Conservation (phyloP, 2,888 invertebrate genomes). For the Agrochola lychnidis region DNA sequence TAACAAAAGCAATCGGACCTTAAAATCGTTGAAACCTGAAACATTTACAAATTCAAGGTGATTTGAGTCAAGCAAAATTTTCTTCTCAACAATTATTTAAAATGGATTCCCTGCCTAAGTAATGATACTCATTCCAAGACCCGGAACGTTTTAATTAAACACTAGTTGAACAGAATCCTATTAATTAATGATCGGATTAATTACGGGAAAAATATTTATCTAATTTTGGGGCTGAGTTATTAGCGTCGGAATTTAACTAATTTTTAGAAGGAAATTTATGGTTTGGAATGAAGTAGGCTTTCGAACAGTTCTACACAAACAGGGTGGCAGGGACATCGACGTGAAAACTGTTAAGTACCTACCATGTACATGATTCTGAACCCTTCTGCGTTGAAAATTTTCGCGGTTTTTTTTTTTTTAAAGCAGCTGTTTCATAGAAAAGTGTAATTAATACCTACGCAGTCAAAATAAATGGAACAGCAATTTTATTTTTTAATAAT, state of each 20-base stretch:
- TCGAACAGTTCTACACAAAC: background rate
- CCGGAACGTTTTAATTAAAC: constrained; percentile 67
- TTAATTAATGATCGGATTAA: constrained; percentile 60
- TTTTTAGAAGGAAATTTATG: constrained; percentile 9
- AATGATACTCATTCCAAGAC: constrained; percentile 50
- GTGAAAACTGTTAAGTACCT: too few species aligned
- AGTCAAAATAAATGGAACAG: too few species aligned
- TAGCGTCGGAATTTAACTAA: constrained; percentile 10
- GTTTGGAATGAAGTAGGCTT: background rate
- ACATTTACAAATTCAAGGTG: constrained; percentile 59
- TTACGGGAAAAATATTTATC: constrained; percentile 60
- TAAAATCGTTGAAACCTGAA: constrained; percentile 36
- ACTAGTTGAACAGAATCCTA: constrained; percentile 60
- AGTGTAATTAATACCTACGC: too few species aligned
- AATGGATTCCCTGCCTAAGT: constrained; percentile 59
- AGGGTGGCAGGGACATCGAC: too few species aligned
- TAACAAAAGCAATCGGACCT: constrained; percentile 32
- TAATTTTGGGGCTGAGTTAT: constrained; percentile 38
- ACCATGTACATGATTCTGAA: too few species aligned
- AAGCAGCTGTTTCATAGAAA: too few species aligned
- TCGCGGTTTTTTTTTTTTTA: too few species aligned
- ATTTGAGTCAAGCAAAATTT: constrained; percentile 56
- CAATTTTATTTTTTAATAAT: too few species aligned
- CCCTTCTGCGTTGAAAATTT: too few species aligned
- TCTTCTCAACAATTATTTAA: constrained; percentile 60